A percentile compares a stretch with the other conserved stretches of the same genome.
Conservation (phyloP, 2,113 vertebrate species). For the Panurus biarmicus region DNA sequence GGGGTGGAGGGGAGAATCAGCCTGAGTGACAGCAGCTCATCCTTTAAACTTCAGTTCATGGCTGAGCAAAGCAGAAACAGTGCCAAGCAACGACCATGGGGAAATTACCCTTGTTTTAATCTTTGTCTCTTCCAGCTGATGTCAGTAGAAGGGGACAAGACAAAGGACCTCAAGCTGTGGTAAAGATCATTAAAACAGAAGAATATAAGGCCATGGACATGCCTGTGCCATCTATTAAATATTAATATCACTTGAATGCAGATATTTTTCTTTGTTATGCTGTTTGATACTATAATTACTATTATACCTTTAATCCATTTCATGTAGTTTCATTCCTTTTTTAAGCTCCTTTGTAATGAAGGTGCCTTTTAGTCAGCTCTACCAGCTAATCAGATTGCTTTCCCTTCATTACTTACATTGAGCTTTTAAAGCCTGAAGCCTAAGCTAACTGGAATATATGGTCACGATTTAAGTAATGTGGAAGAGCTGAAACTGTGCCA, state of each 20-base stretch:
- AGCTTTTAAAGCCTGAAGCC: neutral
- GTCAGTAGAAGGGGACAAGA: conserved; percentile 29
- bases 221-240: neutral
- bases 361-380: conserved; percentile 8
- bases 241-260: conserved; percentile 8
- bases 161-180: conserved; percentile 45
- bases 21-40: neutral
- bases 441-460: neutral
- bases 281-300: neutral
- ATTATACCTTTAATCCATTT: neutral
- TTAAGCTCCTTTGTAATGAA: neutral
- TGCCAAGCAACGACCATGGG: conserved; percentile 8
- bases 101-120: conserved; percentile 40
- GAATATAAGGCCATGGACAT: neutral
- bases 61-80: conserved; percentile 42
- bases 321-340: neutral
- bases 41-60: neutral
- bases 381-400: conserved; percentile 6
- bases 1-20: neutral
- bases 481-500: conserved; percentile 9
- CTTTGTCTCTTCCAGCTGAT: conserved; percentile 32
- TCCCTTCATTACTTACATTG: conserved; percentile 15
- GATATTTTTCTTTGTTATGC: neutral
- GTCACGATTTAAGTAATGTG: neutral
- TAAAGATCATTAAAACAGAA: conserved; percentile 34